These are phyloP conservation scores for Chaenodraco wilsoni DNA, from an alignment of 2,797 vertebrate species.

Conservation along the genomic window DNA sequence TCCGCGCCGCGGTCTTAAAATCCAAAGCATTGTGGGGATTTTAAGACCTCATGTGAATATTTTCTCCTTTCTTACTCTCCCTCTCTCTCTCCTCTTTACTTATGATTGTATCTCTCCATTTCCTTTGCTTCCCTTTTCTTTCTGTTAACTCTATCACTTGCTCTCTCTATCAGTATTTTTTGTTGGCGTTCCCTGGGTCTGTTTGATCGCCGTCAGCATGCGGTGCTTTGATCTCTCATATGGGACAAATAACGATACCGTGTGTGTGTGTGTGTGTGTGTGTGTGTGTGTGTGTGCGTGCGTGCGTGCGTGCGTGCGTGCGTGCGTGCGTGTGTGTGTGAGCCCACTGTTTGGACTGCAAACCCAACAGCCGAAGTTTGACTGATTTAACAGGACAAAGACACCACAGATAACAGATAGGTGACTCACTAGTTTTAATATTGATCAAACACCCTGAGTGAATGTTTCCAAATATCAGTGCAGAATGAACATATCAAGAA, in stretches of 20 bases:
- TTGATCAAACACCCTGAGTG: constrained; percentile 40
- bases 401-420: constrained; percentile 46
- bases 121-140: constrained; percentile 28
- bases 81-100: neutral
- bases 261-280: constrained; percentile 28
- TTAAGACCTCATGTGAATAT: constrained; percentile 54
- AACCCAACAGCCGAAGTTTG: constrained; percentile 58
- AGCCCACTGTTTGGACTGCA: constrained; percentile 59
- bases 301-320: neutral
- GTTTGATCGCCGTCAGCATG: constrained; percentile 63
- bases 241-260: constrained; percentile 70
- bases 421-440: constrained; percentile 49
- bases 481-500: constrained; percentile 34
- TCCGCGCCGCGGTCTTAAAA: too few species aligned
- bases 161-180: constrained; percentile 69
- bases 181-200: constrained; percentile 63
- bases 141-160: constrained; percentile 34
- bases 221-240: constrained; percentile 78
- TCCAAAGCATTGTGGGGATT: too few species aligned
- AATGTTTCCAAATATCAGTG: constrained; percentile 38
- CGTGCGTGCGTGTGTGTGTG: too few species aligned
- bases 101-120: constrained; percentile 7
- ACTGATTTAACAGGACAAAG: constrained; percentile 50
- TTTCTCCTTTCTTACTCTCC: constrained; percentile 3
- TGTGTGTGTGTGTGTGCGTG: constrained; percentile 16